Base-by-base conservation (phyloP, 1,140 invertebrate species). In the Scaptomyza montana region DNA sequence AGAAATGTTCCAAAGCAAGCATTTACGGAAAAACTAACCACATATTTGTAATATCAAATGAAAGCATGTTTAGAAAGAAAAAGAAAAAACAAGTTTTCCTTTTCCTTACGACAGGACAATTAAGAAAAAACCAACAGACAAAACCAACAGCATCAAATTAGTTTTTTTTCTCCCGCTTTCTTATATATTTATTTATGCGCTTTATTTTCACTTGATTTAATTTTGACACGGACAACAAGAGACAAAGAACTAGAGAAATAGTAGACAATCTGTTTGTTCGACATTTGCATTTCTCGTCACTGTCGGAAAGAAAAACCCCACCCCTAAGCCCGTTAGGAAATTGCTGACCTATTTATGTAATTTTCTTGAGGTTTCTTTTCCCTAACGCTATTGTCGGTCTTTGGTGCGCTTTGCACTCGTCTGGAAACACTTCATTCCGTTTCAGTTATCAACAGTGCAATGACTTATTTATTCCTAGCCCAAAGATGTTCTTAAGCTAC, bases 121-220 rank as follows among this genome's bases (percentile, higher is more conserved):
- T 81, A 71, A 43, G 62, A 74, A 80, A 81, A 25, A 80, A 61
- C 53, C 56, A 65, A 77, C 19, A 65, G 51, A 70, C 33, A 70
- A 54, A 69, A 61, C 46, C 63, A 47, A 85, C 68, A 76, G 61
- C 63, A 57, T 78, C 55, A 21, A 62, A 67, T 43, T 53, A 12
- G 39, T 30, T 69, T 60, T 60, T 60, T 68, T 76, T 67, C 55
- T 62, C 46, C 51, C 30, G 30, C 59, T 66, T 77, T 70, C 81
- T 61, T 78, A 45, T 78, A 45, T 82, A 80, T 89, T 78, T 82
- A 87, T 77, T 82, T 86, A 86, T 86, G 82, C 67, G 66, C 69
- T 86, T 81, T 77, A 72, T 69, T 78, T 82, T 82, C 82, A 82
- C 78, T 82, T 86, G 84, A 86, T 86, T 86, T 86, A 46, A 79